These are phyloP conservation scores for Heteronetta atricapilla DNA, from an alignment of 2,113 vertebrate species.

Conservation along the genomic window DNA sequence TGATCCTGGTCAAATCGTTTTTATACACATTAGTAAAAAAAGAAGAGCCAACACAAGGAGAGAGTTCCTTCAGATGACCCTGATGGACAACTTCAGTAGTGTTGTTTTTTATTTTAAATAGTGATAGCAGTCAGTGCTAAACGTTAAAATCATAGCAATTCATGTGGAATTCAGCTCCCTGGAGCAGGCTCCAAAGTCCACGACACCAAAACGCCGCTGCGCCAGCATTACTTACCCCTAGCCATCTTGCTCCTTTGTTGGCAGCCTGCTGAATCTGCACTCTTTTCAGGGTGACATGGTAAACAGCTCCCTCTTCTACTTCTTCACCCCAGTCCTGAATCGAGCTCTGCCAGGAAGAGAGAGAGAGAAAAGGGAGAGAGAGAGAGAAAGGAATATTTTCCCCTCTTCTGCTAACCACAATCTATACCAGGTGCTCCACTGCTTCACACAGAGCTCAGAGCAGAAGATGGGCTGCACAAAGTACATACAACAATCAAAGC, in stretches of 20 bases:
- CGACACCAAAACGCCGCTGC: not conserved
- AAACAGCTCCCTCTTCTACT: slow-evolving; percentile 94
- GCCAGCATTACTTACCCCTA: slow-evolving; percentile 76
- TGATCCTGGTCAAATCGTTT: not conserved
- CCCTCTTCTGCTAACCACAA: slow-evolving; percentile 22
- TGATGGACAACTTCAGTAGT: not conserved
- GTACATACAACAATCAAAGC: slow-evolving; percentile 47
- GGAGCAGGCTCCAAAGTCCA: slow-evolving; percentile 56
- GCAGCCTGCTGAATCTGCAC: slow-evolving; percentile 95
- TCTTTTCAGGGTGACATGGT: slow-evolving; percentile 93
- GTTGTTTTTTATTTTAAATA: not conserved
- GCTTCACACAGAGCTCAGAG: not conserved
- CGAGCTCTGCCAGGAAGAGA: slow-evolving; percentile 83
- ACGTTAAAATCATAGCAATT: slow-evolving; percentile 49
- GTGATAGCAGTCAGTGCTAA: not conserved
- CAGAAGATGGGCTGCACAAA: slow-evolving; percentile 46
- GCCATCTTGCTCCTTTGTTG: slow-evolving; percentile 91
- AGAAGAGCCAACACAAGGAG: not conserved
- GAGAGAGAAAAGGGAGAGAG: not conserved
- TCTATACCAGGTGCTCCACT: slow-evolving; percentile 55
- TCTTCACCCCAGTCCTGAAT: slow-evolving; percentile 96
- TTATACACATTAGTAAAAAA: not conserved
- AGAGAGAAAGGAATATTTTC: not conserved
- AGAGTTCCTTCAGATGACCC: not conserved
- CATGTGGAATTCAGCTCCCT: slow-evolving; percentile 16